Conservation (phyloP, 2,113 vertebrate species). For the Origma solitaria region DNA sequence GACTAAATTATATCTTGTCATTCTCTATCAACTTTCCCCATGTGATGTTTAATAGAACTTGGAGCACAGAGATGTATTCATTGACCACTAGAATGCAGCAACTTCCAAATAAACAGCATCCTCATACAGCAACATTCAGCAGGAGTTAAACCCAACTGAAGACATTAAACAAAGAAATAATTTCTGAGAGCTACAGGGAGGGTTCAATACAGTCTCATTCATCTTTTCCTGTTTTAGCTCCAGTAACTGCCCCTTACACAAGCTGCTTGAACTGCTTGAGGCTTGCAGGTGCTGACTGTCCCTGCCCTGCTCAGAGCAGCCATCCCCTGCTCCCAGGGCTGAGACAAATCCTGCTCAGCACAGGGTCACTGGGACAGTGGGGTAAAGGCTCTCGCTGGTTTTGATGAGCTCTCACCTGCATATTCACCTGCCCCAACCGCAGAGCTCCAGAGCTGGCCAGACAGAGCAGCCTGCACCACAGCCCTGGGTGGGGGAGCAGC, state of each 20-base stretch:
- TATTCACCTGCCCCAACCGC: rapidly evolving
- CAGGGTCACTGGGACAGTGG: rapidly evolving
- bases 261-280: background rate
- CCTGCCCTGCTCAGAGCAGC: background rate
- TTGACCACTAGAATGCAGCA: background rate
- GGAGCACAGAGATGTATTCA: background rate
- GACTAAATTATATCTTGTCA: background rate
- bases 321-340: background rate
- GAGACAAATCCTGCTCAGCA: background rate
- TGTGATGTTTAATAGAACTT: background rate
- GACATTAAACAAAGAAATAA: background rate
- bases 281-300: rapidly evolving
- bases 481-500: background rate
- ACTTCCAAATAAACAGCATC: background rate
- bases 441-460: rapidly evolving
- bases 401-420: background rate
- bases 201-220: background rate
- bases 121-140: background rate
- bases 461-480: rapidly evolving
- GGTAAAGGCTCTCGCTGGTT: rapidly evolving
- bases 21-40: background rate
- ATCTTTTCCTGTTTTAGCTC: background rate
- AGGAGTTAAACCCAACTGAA: background rate
- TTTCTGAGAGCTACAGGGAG: background rate
- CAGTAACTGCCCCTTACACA: background rate